Percentiles rank a stretch among this genome's conserved stretches.
Conservation (phyloP, 2,888 invertebrate genomes). For the Meiosimyza platycephala region DNA sequence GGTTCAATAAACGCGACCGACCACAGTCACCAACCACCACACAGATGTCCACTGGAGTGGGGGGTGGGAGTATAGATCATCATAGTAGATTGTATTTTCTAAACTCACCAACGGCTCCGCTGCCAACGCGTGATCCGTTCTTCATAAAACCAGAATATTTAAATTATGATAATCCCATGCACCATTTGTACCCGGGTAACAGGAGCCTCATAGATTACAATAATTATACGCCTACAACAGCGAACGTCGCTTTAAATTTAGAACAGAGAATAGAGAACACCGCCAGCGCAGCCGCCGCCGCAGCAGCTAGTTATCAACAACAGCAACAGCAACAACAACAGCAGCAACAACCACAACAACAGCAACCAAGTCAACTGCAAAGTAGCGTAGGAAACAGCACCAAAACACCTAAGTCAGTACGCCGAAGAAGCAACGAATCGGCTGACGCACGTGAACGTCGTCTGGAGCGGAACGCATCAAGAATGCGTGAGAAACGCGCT, state of each 20-base stretch:
- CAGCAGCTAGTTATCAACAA: conserved; percentile 48
- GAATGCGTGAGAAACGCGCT: conserved; percentile 66
- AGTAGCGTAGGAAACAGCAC: background rate
- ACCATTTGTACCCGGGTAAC: conserved; percentile 62
- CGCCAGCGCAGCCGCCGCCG: conserved; percentile 37
- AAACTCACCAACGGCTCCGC: conserved; percentile 61
- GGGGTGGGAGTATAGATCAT: conserved; percentile 65
- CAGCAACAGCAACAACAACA: conserved; percentile 43
- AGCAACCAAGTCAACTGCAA: background rate
- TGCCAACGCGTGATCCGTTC: conserved; percentile 60
- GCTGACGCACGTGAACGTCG: conserved; percentile 65
- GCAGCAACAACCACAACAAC: conserved; percentile 59
- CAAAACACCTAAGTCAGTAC: conserved; percentile 33
- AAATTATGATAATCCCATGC: conserved; percentile 65
- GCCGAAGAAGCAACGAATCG: conserved; percentile 67
- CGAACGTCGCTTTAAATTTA: conserved; percentile 48
- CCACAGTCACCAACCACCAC: conserved; percentile 40
- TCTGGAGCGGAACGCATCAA: conserved; percentile 65
- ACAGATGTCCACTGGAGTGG: conserved; percentile 65
- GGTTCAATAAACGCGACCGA: conserved; percentile 33
- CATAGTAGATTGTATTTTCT: conserved; percentile 63
- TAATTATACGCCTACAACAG: conserved; percentile 53
- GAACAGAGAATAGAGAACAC: conserved; percentile 44
- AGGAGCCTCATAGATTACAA: conserved; percentile 62
- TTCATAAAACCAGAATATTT: conserved; percentile 64